Percentiles rank a stretch among this genome's conserved stretches.
phyloP scores from a whole-genome alignment of 2,797 vertebrate genomes.

The Hemitrygon akajei region DNA sequence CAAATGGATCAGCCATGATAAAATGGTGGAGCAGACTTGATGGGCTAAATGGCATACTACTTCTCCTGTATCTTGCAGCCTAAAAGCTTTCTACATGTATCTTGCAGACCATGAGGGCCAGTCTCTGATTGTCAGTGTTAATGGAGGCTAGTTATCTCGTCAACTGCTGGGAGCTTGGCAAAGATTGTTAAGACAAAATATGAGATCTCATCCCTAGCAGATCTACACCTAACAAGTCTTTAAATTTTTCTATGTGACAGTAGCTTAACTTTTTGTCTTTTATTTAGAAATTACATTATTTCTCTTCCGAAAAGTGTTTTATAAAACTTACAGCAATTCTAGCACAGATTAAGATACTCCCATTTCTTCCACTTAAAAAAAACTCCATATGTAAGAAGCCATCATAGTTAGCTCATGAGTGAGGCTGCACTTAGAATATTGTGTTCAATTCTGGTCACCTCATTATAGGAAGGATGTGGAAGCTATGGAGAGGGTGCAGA shows the following conservation, averaged over 20 bases:
- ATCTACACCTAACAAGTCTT: background rate
- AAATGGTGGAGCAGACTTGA: too few species aligned
- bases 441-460: too few species aligned
- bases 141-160: background rate
- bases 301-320: background rate
- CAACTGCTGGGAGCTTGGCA: too few species aligned
- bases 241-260: background rate
- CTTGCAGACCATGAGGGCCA: background rate
- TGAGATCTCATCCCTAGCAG: background rate
- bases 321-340: too few species aligned
- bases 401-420: background rate
- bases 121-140: background rate
- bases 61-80: too few species aligned
- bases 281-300: background rate
- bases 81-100: background rate
- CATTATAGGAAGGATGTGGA: too few species aligned
- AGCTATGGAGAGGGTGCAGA: too few species aligned
- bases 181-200: background rate
- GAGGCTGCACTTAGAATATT: too few species aligned
- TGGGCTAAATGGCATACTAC: too few species aligned
- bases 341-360: background rate
- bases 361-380: background rate
- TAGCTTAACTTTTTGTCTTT: background rate
- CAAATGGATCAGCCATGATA: too few species aligned
- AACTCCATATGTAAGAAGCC: background rate